Base-by-base conservation (phyloP, 2,888 invertebrate genomes). In the Stenchaetothrips biformis region DNA sequence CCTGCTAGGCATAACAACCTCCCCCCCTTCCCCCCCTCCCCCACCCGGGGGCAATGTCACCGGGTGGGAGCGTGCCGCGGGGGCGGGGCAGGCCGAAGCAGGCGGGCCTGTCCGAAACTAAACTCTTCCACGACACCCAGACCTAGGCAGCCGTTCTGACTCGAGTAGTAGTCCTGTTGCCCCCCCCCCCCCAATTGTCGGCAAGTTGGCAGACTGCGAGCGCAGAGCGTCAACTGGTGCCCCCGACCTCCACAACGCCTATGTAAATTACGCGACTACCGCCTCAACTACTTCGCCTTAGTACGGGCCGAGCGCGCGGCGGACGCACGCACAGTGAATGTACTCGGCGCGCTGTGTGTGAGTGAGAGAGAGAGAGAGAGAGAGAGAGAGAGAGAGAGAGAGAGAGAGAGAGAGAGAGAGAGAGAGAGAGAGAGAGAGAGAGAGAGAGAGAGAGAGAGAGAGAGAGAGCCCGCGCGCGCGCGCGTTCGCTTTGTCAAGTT, bases 221-320 rank as follows among this genome's bases (percentile, higher is more conserved):
- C 37, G 37, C 37, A 37, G 37, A 74, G 67, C 67, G 67, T 74
- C 67, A 74, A 74, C 67, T 74, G 67, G 67, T 74, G 25, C 25
- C 67, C 7, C 37, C 25, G 67, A 11, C 67, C 53, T 25, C 67
- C 67, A 37, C 37, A 37, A 37, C 37, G 67, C 67, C 67, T 74
- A 74, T 74, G 67, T 74, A 74, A 74, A 74, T 74, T 74, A 74
- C 67, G n/a, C 8, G 21, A 74, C 53, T 53, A 18, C 16, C 53
- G 53, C 53, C 53, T 1, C 37, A 37, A 13, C 53, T 53, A 53
- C 11, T 53, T 18, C 53, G 9, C 53, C 53, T 53, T 7, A 59
- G 59, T 59, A 59, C 59, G 59, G 18, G 18, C 59, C 59, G 18
- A 53, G 25, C 21, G 21, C 67, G 67, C 67, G 67, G 25, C 67